Conservation (phyloP, 2,113 vertebrate genomes). For the Gymnarchus niloticus region DNA sequence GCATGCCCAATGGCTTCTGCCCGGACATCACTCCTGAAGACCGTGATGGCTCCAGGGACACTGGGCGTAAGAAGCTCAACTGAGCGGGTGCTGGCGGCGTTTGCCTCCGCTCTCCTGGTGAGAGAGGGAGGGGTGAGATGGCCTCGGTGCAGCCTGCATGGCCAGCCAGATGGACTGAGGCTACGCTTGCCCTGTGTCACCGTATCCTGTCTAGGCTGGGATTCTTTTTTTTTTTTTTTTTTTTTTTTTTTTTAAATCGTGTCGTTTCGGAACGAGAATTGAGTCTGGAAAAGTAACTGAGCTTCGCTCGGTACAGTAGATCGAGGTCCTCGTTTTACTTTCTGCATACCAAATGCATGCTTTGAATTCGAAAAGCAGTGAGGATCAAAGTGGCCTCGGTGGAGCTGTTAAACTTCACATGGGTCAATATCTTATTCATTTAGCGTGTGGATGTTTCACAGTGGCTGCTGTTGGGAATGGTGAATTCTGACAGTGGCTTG, state of each 20-base stretch:
- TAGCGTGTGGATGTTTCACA: constrained; percentile 37
- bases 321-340: constrained; percentile 66
- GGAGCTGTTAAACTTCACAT: constrained; percentile 54
- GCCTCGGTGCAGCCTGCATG: constrained; percentile 42
- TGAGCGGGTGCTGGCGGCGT: constrained; percentile 49
- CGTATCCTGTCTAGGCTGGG: constrained; percentile 37
- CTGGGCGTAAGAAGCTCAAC: constrained; percentile 74
- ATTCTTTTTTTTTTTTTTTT: constrained; percentile 35
- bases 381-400: constrained; percentile 52
- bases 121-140: constrained; percentile 55
- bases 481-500: constrained; percentile 27
- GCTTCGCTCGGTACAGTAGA: constrained; percentile 62
- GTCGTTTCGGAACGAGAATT: constrained; percentile 38
- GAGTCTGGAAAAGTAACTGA: constrained; percentile 60
- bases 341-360: constrained; percentile 57
- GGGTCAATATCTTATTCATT: constrained; percentile 45
- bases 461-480: constrained; percentile 55
- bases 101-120: constrained; percentile 71
- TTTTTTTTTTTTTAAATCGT: constrained; percentile 23
- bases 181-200: constrained; percentile 44
- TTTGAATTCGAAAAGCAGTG: constrained; percentile 40
- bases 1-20: constrained; percentile 83
- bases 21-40: constrained; percentile 83
- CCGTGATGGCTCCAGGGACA: constrained; percentile 42
- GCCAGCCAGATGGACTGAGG: constrained; percentile 33